These are phyloP conservation scores for Isoperla grammatica DNA, from an alignment of 2,888 invertebrate genomes.

Conservation along the genomic window DNA sequence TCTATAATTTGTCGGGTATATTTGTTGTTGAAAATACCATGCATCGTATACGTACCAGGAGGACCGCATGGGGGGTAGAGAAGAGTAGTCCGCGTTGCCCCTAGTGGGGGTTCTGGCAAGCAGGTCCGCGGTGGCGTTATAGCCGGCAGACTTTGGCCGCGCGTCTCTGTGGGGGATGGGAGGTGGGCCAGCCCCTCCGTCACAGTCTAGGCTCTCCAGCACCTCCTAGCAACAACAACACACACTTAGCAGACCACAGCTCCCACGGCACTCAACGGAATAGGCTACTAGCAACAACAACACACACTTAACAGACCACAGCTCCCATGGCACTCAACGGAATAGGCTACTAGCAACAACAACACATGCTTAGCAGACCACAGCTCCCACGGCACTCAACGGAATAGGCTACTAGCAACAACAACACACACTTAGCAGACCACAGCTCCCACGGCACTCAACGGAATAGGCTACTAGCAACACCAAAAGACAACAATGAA, in stretches of 20 bases:
- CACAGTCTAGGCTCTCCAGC: constrained; percentile 28
- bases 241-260: too few species aligned
- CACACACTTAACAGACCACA: too few species aligned
- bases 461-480: too few species aligned
- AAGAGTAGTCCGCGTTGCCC: constrained; percentile 44
- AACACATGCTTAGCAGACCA: too few species aligned
- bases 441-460: too few species aligned
- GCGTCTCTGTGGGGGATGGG: constrained; percentile 31
- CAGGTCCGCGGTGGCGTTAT: constrained; percentile 21
- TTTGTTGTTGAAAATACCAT: too few species aligned
- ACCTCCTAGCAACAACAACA: constrained; percentile 28
- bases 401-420: constrained; percentile 29
- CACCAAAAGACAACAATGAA: too few species aligned
- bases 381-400: too few species aligned
- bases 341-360: constrained; percentile 28
- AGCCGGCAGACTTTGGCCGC: constrained; percentile 31
- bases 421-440: too few species aligned
- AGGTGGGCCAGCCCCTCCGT: constrained; percentile 25
- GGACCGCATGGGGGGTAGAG: constrained; percentile 45
- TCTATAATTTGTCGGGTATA: too few species aligned
- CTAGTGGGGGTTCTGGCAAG: constrained; percentile 42
- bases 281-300: constrained; percentile 28
- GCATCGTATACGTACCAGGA: constrained; percentile 36
- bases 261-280: too few species aligned
- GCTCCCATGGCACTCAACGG: too few species aligned